A percentile compares a stretch with the other conserved stretches of the same genome.
Conservation (phyloP, 2,797 vertebrate genomes). For the Remorina albescens region DNA sequence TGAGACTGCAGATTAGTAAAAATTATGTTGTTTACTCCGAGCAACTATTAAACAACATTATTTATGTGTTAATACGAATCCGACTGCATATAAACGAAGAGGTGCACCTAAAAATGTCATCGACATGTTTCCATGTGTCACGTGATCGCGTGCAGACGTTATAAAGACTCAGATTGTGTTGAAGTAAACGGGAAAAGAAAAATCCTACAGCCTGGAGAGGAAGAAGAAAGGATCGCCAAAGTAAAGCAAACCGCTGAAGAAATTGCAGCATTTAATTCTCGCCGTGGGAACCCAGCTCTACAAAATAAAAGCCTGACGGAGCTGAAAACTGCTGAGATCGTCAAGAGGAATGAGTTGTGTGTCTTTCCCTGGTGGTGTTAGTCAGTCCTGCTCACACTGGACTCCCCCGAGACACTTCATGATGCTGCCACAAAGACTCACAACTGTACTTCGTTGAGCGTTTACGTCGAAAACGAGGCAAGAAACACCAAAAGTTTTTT, state of each 20-base stretch:
- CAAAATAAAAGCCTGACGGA: constrained; percentile 6
- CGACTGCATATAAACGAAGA: too few species aligned
- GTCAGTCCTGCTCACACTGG: not conserved
- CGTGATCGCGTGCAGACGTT: too few species aligned
- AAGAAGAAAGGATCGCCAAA: not conserved
- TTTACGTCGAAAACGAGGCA: not conserved
- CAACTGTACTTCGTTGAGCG: not conserved
- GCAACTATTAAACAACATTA: too few species aligned
- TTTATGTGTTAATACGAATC: too few species aligned
- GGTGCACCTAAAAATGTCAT: too few species aligned
- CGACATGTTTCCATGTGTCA: too few species aligned
- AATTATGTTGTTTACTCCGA: too few species aligned
- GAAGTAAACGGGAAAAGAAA: too few species aligned
- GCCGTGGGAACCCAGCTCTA: constrained; percentile 10
- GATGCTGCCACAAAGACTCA: not conserved
- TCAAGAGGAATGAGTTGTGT: not conserved
- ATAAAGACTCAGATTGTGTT: too few species aligned
- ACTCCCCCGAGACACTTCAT: not conserved
- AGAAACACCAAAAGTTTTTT: not conserved
- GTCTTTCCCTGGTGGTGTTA: not conserved
- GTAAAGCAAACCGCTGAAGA: not conserved
- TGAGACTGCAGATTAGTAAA: too few species aligned
- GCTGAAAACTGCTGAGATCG: constrained; percentile 21
- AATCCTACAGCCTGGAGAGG: not conserved
- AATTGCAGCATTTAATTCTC: constrained; percentile 8